Evolutionary conservation across 2,113 vertebrate species (phyloP).

Genomic region (Stigmatopora nigra): DNA sequence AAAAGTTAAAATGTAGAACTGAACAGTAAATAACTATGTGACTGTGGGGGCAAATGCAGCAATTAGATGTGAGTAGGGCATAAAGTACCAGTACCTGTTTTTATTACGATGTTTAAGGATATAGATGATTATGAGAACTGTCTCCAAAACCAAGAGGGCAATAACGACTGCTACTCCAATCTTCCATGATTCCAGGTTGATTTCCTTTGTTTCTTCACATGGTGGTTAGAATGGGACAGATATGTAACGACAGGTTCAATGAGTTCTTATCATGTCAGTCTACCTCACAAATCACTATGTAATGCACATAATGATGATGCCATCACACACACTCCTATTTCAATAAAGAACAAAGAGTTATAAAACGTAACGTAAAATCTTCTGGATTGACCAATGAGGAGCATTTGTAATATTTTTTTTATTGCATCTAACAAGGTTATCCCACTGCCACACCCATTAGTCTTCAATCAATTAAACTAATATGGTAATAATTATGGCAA

Average conservation of each 20-base stretch:
- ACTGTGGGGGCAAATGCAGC: background rate
- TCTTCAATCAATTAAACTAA: slow-evolving; percentile 23
- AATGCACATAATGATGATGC: background rate
- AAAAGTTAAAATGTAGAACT: background rate
- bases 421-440: slow-evolving; percentile 4
- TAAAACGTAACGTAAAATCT: background rate
- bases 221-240: slow-evolving; percentile 14
- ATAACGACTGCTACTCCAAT: slow-evolving; percentile 63
- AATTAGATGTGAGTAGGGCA: background rate
- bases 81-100: slow-evolving; percentile 50
- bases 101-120: slow-evolving; percentile 58
- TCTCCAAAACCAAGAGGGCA: slow-evolving; percentile 63
- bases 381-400: background rate
- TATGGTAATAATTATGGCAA: background rate
- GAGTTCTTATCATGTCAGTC: background rate
- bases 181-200: slow-evolving; percentile 64
- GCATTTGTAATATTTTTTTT: background rate
- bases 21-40: background rate
- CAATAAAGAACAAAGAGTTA: slow-evolving; percentile 2
- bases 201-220: slow-evolving; percentile 39
- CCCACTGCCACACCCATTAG: slow-evolving; percentile 27
- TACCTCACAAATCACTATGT: slow-evolving; percentile 1
- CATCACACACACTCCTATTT: background rate
- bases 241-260: background rate
- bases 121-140: slow-evolving; percentile 58